Conservation (phyloP, 2,797 vertebrate genomes). For the Scleropages formosus region DNA sequence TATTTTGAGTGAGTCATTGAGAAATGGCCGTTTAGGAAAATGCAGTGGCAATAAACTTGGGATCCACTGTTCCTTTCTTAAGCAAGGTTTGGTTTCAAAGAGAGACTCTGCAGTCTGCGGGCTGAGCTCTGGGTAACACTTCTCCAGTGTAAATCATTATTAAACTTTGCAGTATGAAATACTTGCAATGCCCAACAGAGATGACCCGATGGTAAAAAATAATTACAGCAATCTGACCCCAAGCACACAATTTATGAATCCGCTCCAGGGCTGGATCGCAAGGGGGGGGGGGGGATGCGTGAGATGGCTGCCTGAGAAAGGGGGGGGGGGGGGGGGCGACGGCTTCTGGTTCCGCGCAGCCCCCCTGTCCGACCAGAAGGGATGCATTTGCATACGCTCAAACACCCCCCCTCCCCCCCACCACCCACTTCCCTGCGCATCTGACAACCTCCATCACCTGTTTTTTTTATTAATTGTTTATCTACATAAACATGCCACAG, state of each 20-base stretch:
- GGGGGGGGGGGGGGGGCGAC: not conserved
- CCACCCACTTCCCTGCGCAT: constrained; percentile 5
- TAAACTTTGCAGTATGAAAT: constrained; percentile 32
- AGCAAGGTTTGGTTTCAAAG: not conserved
- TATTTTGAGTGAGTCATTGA: not conserved
- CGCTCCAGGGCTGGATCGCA: constrained; percentile 23
- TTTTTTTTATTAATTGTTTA: constrained; percentile 23
- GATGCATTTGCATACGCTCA: constrained; percentile 25
- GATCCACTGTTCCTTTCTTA: not conserved
- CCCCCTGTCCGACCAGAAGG: constrained; percentile 10
- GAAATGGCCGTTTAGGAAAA: not conserved
- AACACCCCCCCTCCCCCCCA: not conserved
- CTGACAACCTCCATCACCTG: constrained; percentile 8
- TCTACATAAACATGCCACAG: constrained; percentile 26
- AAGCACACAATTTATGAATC: constrained; percentile 22
- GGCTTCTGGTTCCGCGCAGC: not conserved
- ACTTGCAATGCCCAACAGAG: constrained; percentile 30
- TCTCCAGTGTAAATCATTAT: constrained; percentile 29
- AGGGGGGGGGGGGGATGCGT: constrained; percentile 18
- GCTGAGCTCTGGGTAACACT: constrained; percentile 13
- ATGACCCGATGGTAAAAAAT: constrained; percentile 32
- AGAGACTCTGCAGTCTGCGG: not conserved
- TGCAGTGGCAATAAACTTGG: not conserved
- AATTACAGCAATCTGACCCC: constrained; percentile 33
- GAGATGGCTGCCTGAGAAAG: constrained; percentile 30